Conservation (phyloP, 2,888 invertebrate genomes). For the Eutolmus rufibarbis region DNA sequence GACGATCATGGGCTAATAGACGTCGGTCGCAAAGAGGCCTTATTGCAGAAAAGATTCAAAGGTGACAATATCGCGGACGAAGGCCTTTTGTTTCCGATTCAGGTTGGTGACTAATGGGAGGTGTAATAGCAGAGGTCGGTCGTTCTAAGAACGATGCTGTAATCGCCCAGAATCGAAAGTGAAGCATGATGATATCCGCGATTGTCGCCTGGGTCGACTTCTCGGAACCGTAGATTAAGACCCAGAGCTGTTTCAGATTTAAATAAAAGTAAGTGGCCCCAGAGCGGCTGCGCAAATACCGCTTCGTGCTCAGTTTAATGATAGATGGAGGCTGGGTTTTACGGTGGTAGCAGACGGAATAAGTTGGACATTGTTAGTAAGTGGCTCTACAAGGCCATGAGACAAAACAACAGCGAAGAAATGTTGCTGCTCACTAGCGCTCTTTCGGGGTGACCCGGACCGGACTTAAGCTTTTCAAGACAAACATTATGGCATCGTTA, state of each 20-base stretch:
- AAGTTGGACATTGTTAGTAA: background rate
- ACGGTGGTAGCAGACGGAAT: background rate
- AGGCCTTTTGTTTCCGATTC: background rate
- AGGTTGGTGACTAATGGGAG: constrained; percentile 13
- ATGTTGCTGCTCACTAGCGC: background rate
- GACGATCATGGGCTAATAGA: background rate
- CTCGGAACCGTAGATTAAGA: background rate
- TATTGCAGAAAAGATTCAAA: background rate
- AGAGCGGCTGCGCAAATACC: background rate
- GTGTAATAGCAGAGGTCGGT: background rate
- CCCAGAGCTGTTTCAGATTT: background rate
- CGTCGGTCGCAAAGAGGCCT: background rate
- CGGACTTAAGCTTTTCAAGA: background rate
- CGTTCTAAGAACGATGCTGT: constrained; percentile 17
- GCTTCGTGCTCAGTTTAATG: background rate
- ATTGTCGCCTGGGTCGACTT: background rate
- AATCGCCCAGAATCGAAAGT: constrained; percentile 15
- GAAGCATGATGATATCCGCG: background rate
- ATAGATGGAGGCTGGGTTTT: background rate
- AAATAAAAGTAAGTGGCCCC: background rate
- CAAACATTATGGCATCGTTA: background rate
- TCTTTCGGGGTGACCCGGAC: constrained; percentile 1
- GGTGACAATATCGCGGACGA: background rate
- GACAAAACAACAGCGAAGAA: background rate
- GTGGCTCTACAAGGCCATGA: background rate